A percentile compares a stretch with the other conserved stretches of the same genome.
Evolutionary conservation across 2,888 invertebrate genomes (phyloP).

Genomic region (Allacma fusca): DNA sequence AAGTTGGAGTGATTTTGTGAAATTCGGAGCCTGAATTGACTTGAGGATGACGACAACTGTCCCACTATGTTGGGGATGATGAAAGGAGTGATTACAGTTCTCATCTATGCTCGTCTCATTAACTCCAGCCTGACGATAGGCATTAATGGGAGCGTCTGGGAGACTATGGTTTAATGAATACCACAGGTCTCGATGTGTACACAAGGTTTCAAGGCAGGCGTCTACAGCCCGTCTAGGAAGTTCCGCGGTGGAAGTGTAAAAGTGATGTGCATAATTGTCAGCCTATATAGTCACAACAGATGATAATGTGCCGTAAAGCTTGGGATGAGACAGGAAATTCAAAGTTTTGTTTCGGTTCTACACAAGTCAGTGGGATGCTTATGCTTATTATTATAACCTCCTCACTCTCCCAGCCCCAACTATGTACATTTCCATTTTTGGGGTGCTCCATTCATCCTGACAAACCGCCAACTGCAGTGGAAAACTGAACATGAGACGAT

Average conservation of each 20-base stretch:
- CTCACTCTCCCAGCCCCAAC: background rate
- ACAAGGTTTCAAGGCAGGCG: no score
- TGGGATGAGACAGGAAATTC: background rate
- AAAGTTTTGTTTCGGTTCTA: background rate
- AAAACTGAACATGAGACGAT: background rate
- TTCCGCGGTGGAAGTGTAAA: no score
- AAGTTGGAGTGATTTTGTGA: background rate
- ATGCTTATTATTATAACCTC: slow-evolving; percentile 10
- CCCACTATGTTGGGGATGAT: background rate
- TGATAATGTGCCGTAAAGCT: background rate
- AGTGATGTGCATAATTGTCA: no score
- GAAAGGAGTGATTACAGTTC: slow-evolving; percentile 20
- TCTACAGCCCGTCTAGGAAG: no score
- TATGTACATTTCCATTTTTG: background rate
- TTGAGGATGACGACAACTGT: background rate
- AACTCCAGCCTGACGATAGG: background rate
- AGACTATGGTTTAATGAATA: background rate
- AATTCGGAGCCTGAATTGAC: background rate
- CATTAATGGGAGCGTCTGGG: background rate
- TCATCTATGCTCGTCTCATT: slow-evolving; percentile 21
- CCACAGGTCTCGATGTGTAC: background rate
- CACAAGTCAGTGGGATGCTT: background rate
- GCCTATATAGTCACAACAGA: no score
- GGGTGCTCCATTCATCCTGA: slow-evolving; percentile 19
- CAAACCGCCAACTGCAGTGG: slow-evolving; percentile 1